Evolutionary conservation across 2,797 vertebrate genomes (phyloP), one percentile per base, ranked within the genome.

Genomic region (Tenualosa ilisha): DNA sequence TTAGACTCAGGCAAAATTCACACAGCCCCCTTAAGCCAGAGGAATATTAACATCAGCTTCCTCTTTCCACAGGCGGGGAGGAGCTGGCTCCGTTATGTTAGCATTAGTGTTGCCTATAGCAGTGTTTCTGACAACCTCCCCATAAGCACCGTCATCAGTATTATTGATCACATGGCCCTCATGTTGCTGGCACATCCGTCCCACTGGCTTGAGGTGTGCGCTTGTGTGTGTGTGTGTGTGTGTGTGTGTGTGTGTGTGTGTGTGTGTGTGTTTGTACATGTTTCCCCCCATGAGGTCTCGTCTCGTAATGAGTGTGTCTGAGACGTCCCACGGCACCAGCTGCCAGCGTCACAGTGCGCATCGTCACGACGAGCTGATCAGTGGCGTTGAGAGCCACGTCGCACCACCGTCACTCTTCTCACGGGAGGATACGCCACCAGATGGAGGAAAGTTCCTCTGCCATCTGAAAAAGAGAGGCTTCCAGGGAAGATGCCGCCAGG

Each of bases 131-230:
- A 72, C 54, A 86, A 86, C 81, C 31, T 61, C 81, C 37, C 86
- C 86, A 86, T 65, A 82, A 81, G 82, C 68, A 68, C 86, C 82
- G 85, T 87, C 86, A 88, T 89, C 88, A 89, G 59, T 72, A 75
- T 89, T 91, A 91, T 90, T 90, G 88, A 91, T 91, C 87, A 88
- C 85, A 63, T 53, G 85, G 84, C 84, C 81, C 83, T 17, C 84
- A 68, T 49, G 87, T 50, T 65, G 89, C 82, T 85, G 83, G 88
- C 88, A 82, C 88, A 86, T 61, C 59, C 81, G 87, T 84, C 86
- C 88, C 86, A 50, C 63, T 85, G 88, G 89, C 50, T 63, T 87
- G 89, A 87, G 17, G 40, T 13, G 31, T 72, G 31, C 37, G 31
- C 40, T 31, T 72, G 13, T 72, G 65, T 72, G 65, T 72, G 65